These are phyloP conservation scores for Eudemis profundana DNA, from an alignment of 2,888 invertebrate genomes.

Conservation along the genomic window DNA sequence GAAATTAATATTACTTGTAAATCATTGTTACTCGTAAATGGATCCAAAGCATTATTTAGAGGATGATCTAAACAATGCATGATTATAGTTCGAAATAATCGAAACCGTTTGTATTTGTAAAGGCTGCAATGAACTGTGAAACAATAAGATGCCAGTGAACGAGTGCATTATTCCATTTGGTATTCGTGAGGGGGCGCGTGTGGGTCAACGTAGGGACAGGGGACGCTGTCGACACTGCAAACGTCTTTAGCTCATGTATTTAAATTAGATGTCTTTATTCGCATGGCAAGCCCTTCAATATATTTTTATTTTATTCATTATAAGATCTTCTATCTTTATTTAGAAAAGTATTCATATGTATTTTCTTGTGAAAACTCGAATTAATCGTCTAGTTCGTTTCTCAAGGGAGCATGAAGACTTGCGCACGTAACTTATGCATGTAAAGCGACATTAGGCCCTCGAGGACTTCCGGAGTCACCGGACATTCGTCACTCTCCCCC, in stretches of 20 bases:
- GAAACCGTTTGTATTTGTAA: too few relatives aligned
- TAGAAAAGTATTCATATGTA: background rate
- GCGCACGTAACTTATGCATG: conserved; percentile 32
- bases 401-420: conserved; percentile 14
- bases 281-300: background rate
- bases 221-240: conserved; percentile 30
- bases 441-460: conserved; percentile 34
- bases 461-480: conserved; percentile 28
- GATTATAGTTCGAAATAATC: too few relatives aligned
- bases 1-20: too few relatives aligned
- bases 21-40: too few relatives aligned
- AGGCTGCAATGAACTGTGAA: conserved; percentile 22
- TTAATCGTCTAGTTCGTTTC: conserved; percentile 7
- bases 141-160: conserved; percentile 26
- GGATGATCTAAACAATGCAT: too few relatives aligned
- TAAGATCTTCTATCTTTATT: background rate
- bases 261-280: conserved; percentile 22
- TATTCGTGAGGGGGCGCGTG: conserved; percentile 28
- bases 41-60: too few relatives aligned
- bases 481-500: conserved; percentile 32
- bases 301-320: background rate
- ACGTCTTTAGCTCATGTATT: conserved; percentile 24
- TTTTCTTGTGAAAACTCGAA: background rate
- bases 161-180: conserved; percentile 31
- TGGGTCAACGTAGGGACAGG: conserved; percentile 16